Conservation (phyloP, 2,113 vertebrate species). For the Diphyllodes magnificus region DNA sequence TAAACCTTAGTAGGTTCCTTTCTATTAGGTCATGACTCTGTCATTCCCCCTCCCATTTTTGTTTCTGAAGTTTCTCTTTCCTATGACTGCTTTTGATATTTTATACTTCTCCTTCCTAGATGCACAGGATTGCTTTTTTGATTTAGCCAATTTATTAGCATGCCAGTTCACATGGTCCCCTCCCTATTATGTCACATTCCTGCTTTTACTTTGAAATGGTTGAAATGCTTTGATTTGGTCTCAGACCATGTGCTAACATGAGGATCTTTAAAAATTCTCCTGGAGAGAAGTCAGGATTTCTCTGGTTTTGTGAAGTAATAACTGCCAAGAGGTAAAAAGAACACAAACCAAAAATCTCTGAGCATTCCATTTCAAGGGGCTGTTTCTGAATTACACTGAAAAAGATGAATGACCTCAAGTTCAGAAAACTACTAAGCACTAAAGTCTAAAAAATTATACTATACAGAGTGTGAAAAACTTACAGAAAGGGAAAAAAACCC, state of each 20-base stretch:
- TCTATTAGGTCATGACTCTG: neutral
- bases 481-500: fast-evolving
- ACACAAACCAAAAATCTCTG: neutral
- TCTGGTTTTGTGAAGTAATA: neutral
- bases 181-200: neutral
- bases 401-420: neutral
- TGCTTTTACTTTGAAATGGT: slow-evolving; percentile 1
- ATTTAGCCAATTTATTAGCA: slow-evolving; percentile 15
- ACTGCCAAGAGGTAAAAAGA: neutral
- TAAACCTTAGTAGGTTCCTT: neutral
- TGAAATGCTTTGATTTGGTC: slow-evolving; percentile 24
- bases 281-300: neutral
- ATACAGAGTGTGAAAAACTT: neutral
- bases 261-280: slow-evolving; percentile 20
- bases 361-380: neutral
- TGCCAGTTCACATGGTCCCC: neutral
- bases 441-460: neutral
- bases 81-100: slow-evolving; percentile 28
- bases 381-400: neutral
- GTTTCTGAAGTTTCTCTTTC: slow-evolving; percentile 4
- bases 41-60: neutral
- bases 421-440: neutral
- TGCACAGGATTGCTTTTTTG: neutral
- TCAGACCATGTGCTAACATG: neutral
- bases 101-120: neutral